phyloP scores from a whole-genome alignment of 2,888 invertebrate genomes.

The Timema podura region DNA sequence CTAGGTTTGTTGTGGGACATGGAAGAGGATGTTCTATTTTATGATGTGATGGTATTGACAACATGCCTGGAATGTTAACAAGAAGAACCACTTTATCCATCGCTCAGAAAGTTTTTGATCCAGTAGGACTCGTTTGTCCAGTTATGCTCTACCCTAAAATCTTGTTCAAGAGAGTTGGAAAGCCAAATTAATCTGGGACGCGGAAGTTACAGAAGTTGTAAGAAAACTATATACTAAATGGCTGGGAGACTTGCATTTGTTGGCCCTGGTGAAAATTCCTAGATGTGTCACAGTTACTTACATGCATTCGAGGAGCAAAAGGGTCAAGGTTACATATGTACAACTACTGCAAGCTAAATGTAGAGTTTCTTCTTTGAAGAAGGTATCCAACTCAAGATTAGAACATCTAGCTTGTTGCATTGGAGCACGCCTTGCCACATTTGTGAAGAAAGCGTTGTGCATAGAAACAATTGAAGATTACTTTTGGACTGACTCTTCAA shows the following conservation, averaged over 20 bases:
- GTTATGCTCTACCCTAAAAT: background rate
- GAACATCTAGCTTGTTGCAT: background rate
- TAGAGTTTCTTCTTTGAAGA: background rate
- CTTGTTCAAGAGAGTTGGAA: background rate
- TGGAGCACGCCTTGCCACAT: background rate
- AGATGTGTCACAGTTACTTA: background rate
- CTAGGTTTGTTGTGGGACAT: background rate
- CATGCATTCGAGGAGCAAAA: background rate
- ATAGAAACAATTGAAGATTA: background rate
- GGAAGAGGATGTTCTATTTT: background rate
- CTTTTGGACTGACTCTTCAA: background rate
- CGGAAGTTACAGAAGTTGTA: background rate
- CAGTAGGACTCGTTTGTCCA: background rate
- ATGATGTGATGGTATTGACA: background rate
- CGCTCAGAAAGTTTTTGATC: background rate
- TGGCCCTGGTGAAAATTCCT: no score
- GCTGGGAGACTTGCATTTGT: background rate
- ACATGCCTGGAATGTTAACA: background rate
- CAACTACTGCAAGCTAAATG: background rate
- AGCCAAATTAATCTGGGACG: background rate
- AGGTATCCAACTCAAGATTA: background rate
- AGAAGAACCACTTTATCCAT: background rate
- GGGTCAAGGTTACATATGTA: background rate
- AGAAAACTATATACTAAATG: background rate
- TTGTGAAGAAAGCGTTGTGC: background rate